Evolutionary conservation across 2,797 vertebrate genomes (phyloP), one percentile per base, ranked within the genome.

Genomic region (Hoplostethus mediterraneus): DNA sequence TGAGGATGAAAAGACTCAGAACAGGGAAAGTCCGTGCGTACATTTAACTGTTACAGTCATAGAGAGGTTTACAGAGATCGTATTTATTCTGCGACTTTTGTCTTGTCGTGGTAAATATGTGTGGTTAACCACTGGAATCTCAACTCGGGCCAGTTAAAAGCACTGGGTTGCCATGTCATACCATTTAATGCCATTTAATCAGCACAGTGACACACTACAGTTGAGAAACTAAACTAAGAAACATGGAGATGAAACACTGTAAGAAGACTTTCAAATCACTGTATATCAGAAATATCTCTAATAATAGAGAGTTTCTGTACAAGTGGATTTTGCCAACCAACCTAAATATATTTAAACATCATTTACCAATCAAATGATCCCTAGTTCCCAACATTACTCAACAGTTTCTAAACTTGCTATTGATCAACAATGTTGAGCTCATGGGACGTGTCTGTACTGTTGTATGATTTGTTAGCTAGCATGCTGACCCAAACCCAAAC

Each of bases 111-210:
- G 82, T 90, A 87, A 90, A 85, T 85, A 80, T 76, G 81, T 77
- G 82, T 42, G 88, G 86, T 75, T 58, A 68, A 71, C 90, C 91
- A 16, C 87, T 52, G 88, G 89, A 91, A 90, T 91, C 62, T 71
- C 6, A 53, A 63, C 73, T 30, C 11, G 6, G 75, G 68, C 76
- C 68, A 70, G 44, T 60, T 72, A 75, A 55, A 77, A 80, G 67
- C 47, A 53, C 71, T 0, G 33, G 49, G 31, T 67, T 58, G 71
- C 40, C 51, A 79, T 68, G 76, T 62, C 59, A 67, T 40, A 21
- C 21, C 21, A 21, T 21, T 21, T 21, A 21, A 21, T 21, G 70
- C 53, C 67, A 52, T 67, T 83, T n/a, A 48, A 55, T 36, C 79
- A 78, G 66, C 74, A 16, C 66, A 70, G 65, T 30, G 60, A 83